Evolutionary conservation across 2,888 invertebrate species (phyloP), one percentile per base, ranked within the genome.

Genomic region (Lithophane socia): DNA sequence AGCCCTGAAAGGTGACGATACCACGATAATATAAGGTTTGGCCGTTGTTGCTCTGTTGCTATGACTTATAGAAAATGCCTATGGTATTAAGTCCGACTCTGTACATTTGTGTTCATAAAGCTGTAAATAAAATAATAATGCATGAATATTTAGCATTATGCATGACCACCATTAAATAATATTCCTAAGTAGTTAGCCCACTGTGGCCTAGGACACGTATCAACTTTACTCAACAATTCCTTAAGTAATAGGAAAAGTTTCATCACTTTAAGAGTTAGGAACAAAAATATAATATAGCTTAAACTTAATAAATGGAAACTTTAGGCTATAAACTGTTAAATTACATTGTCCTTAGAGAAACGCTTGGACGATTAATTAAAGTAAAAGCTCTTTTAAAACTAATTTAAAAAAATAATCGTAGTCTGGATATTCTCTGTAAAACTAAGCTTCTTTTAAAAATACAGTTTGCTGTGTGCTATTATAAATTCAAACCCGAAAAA

Each of bases 191-290:
- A 67, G 3, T 47, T 10, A n/a, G 24, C 13, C 60, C 13, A 56
- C 18, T 71, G 68, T 21, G 24, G n/a, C 44, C 29, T 52, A 65
- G 60, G 10, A 58, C 73, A 77, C 24, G 64, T 74, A 82, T 54
- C 3, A 73, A 68, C 61, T 77, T 84, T 18, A 66, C 44, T 66
- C 21, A 76, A 70, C 44, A 64, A 67, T 67, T 73, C 47, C 49
- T 63, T 61, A 72, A 83, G 63, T 83, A 74, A 83, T 83, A 83
- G 69, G 63, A 75, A 79, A 84, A 85, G 71, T 82, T 79, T 73
- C 47, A 69, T 56, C 77, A 66, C 63, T 75, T 72, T n/a, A 74
- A 29, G 71, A 86, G 65, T 79, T 83, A 44, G 49, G 12, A 61
- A 78, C 52, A 58, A 78, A 77, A 83, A 83, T 77, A 66, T 83